Evolutionary conservation across 2,113 vertebrate genomes (phyloP).

Genomic region (Okapia johnstoni): DNA sequence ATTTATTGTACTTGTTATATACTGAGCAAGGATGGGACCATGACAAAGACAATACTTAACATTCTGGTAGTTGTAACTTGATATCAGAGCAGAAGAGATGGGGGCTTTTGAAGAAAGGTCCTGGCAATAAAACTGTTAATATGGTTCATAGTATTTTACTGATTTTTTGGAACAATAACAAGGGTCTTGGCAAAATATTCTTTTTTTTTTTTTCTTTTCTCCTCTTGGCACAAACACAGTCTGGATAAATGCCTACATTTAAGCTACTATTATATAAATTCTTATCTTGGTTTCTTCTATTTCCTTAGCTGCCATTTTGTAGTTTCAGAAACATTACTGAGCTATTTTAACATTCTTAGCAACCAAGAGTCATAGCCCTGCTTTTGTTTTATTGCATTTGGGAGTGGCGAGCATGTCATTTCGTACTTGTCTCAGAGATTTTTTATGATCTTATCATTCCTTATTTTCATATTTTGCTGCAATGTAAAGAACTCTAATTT

Average conservation of each 20-base stretch:
- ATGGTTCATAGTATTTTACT: not conserved
- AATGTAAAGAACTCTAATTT: not conserved
- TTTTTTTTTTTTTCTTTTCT: not conserved
- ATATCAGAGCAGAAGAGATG: not conserved
- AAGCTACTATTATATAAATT: constrained; percentile 19
- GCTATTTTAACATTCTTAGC: constrained; percentile 1
- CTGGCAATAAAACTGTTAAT: not conserved
- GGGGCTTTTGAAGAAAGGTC: not conserved
- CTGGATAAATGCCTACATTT: constrained; percentile 42
- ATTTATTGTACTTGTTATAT: not conserved
- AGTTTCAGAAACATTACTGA: constrained; percentile 37
- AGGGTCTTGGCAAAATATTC: not conserved
- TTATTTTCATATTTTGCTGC: not conserved
- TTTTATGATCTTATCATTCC: not conserved
- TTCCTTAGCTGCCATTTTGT: constrained; percentile 50
- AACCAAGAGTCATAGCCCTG: not conserved
- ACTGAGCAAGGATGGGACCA: not conserved
- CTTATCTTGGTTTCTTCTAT: not conserved
- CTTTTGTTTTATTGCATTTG: constrained; percentile 37
- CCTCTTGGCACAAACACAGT: not conserved
- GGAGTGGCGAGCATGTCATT: not conserved
- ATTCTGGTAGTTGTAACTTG: not conserved
- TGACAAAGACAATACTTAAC: not conserved
- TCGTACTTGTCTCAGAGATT: not conserved
- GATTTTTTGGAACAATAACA: not conserved